These are phyloP conservation scores for Diplosoma virens DNA, from an alignment of 23 tunicate species.

Conservation along the genomic window DNA sequence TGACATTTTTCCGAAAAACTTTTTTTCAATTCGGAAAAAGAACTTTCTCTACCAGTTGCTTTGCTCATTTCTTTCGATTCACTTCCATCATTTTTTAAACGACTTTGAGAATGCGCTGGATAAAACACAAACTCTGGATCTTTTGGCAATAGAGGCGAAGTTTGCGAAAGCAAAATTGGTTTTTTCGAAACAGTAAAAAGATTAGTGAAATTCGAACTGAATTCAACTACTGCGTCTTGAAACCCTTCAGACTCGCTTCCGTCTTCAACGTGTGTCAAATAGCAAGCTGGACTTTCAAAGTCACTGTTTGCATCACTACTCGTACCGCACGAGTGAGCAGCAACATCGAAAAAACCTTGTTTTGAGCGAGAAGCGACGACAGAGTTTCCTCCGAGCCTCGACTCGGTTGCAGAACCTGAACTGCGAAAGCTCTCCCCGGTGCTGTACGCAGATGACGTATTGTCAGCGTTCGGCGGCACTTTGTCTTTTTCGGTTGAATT, in stretches of 20 bases:
- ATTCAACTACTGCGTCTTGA: slow-evolving; percentile 14
- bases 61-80: too few species aligned
- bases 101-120: too few species aligned
- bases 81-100: too few species aligned
- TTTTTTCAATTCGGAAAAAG: too few species aligned
- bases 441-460: slow-evolving; percentile 36
- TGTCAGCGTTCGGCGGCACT: slow-evolving; percentile 12
- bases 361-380: background rate
- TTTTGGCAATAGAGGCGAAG: too few species aligned
- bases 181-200: background rate
- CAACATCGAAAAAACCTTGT: background rate
- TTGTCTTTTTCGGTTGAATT: background rate
- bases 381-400: background rate
- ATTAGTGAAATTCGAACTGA: too few species aligned
- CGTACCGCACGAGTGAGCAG: background rate
- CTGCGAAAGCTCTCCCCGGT: slow-evolving; percentile 37
- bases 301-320: slow-evolving; percentile 68
- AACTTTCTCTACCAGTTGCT: too few species aligned
- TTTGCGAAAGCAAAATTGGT: slow-evolving; percentile 8
- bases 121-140: too few species aligned
- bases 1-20: too few species aligned
- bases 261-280: slow-evolving; percentile 45
- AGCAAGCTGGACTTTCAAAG: slow-evolving; percentile 56
- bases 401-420: background rate
- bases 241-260: slow-evolving; percentile 10